Evolutionary conservation across 1,140 invertebrate genomes (phyloP).

Genomic region (Drosophila tropicalis): DNA sequence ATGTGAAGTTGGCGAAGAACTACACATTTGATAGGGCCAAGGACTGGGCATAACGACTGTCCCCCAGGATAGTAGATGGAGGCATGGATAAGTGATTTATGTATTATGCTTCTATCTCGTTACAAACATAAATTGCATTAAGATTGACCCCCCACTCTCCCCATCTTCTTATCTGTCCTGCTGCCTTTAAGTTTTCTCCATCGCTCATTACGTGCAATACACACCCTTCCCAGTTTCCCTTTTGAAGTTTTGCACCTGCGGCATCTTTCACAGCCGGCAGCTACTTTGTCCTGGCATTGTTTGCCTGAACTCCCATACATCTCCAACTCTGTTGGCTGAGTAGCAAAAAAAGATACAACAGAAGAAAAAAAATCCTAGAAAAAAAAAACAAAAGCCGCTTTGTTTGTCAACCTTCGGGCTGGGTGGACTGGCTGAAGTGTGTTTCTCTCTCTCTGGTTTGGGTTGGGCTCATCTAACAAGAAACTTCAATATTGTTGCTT

Average conservation of each 20-base stretch:
- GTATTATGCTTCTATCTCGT: slow-evolving; percentile 49
- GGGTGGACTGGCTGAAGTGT: slow-evolving; percentile 1
- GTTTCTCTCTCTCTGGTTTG: slow-evolving; percentile 26
- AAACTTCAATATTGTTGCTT: slow-evolving; percentile 78
- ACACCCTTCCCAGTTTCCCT: slow-evolving; percentile 15
- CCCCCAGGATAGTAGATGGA: slow-evolving; percentile 26
- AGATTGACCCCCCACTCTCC: slow-evolving; percentile 23
- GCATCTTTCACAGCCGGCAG: slow-evolving; percentile 28
- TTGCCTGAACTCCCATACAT: slow-evolving; percentile 20
- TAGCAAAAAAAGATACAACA: neutral
- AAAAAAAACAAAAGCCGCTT: slow-evolving; percentile 65
- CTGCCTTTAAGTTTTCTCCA: neutral
- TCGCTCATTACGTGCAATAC: slow-evolving; percentile 8
- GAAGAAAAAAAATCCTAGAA: slow-evolving; percentile 4
- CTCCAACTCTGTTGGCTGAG: slow-evolving; percentile 9
- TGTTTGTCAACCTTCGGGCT: slow-evolving; percentile 68
- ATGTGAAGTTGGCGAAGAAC: slow-evolving; percentile 18
- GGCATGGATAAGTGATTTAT: slow-evolving; percentile 59
- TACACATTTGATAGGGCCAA: slow-evolving; percentile 40
- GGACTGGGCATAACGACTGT: slow-evolving; percentile 37
- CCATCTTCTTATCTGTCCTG: neutral
- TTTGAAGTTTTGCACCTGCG: slow-evolving; percentile 63
- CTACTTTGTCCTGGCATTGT: slow-evolving; percentile 31
- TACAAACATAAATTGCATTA: slow-evolving; percentile 70
- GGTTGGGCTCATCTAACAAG: slow-evolving; percentile 56